Conservation (phyloP, 1,140 invertebrate genomes). For the Eufriesea mexicana region DNA sequence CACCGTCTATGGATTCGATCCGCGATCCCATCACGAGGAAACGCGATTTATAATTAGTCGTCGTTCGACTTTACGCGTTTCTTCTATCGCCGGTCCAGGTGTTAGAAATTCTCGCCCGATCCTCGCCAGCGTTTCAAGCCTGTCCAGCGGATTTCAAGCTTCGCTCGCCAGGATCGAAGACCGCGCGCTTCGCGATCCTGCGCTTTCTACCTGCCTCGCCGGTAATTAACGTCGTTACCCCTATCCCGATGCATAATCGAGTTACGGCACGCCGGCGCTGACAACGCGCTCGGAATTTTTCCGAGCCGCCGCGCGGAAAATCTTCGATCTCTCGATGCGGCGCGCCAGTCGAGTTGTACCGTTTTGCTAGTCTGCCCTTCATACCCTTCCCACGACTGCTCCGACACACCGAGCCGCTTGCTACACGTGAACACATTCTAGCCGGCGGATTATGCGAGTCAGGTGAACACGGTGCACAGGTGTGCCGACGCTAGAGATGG, state of each 20-base stretch:
- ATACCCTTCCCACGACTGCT: conserved; percentile 5
- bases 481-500: conserved; percentile 41
- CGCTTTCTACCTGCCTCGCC: too few relatives aligned
- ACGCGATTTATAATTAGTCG: conserved; percentile 17
- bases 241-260: background rate
- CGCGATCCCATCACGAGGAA: background rate
- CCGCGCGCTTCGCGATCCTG: too few relatives aligned
- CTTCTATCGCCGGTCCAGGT: background rate
- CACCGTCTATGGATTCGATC: background rate
- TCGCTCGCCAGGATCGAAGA: too few relatives aligned
- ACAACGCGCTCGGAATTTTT: background rate
- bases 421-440: conserved; percentile 30
- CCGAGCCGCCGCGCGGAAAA: background rate
- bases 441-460: conserved; percentile 40
- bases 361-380: background rate
- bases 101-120: background rate
- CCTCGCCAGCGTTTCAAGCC: background rate
- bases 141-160: background rate
- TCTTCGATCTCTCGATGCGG: background rate
- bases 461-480: conserved; percentile 40
- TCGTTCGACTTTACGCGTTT: background rate
- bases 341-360: background rate
- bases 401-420: background rate
- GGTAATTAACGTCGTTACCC: background rate
- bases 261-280: background rate